Evolutionary conservation across 2,113 vertebrate genomes (phyloP), one percentile per base, ranked within the genome.

Genomic region (Hippocampus barbouri): DNA sequence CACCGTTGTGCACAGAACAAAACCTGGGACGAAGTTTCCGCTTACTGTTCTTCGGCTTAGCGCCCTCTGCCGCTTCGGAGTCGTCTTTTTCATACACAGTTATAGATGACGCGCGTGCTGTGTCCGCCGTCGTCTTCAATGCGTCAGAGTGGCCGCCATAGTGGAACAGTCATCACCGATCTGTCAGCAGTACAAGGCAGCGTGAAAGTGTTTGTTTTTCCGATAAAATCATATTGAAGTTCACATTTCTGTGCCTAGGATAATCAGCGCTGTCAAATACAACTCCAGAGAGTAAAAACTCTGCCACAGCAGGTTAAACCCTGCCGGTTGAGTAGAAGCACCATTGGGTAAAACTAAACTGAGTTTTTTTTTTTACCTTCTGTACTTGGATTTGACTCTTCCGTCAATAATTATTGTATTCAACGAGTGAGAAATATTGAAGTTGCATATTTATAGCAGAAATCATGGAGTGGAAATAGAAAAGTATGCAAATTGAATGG

Each of bases 81-180:
- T 76, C 95, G 91, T 7, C 91, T 96, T 86, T 49, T 18, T 16
- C 41, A 43, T 16, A 18, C 1, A 49, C 47, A 43, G 0, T 11
- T 11, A 49, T 49, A 49, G 15, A 5, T 5, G 15, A 15, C 47
- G 5, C 47, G 47, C 14, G 4, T 16, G 16, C 16, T 1, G 5
- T 18, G 5, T 51, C 47, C 47, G 16, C 16, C 12, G 0, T 8
- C 20, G 21, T 2, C 8, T n/a, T 53, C 20, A n/a, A 53, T 53
- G 20, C 51, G 20, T 53, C 51, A 53, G 20, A 53, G 51, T 7
- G 51, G 20, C 51, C 20, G 20, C 18, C 51, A 53, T 53, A 21
- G 8, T 53, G 51, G 21, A 20, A 53, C 51, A n/a, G 51, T 53
- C 51, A 53, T 53, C 9, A n/a, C 20, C 8, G 8, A 16, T 7